A percentile compares a stretch with the other conserved stretches of the same genome.
Evolutionary conservation across 2,888 invertebrate species (phyloP).

Genomic region (Xanthia togata): DNA sequence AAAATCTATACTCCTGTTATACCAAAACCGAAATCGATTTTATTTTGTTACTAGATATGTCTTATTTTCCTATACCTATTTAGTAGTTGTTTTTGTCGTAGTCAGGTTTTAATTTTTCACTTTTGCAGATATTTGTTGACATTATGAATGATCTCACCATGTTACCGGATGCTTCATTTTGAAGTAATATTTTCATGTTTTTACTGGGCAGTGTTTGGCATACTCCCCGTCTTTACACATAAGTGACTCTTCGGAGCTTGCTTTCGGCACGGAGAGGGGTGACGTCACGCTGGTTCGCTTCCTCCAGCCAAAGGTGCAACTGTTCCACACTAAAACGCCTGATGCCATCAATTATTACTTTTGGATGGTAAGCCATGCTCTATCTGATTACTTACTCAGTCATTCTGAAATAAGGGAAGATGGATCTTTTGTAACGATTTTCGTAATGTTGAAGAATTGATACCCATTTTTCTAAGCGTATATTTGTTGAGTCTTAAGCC

Average conservation of each 20-base stretch:
- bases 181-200: neutral
- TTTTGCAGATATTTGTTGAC: neutral
- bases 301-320: slow-evolving; percentile 87
- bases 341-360: slow-evolving; percentile 90
- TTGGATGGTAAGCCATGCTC: slow-evolving; percentile 87
- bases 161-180: neutral
- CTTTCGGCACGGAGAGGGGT: slow-evolving; percentile 90
- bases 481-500: too few species aligned
- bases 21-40: neutral
- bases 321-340: slow-evolving; percentile 88
- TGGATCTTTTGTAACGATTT: too few species aligned
- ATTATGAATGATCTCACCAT: neutral
- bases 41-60: neutral
- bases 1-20: neutral
- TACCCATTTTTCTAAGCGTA: too few species aligned
- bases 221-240: slow-evolving; percentile 76
- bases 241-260: slow-evolving; percentile 80
- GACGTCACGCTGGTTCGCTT: slow-evolving; percentile 88
- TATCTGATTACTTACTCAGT: neutral
- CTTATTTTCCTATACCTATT: neutral
- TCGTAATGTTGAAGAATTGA: too few species aligned
- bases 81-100: neutral
- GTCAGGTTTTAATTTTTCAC: neutral
- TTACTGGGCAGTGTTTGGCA: slow-evolving; percentile 79
- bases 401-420: neutral